Conservation (phyloP, 2,113 vertebrate genomes). For the Lampris megalopsis region DNA sequence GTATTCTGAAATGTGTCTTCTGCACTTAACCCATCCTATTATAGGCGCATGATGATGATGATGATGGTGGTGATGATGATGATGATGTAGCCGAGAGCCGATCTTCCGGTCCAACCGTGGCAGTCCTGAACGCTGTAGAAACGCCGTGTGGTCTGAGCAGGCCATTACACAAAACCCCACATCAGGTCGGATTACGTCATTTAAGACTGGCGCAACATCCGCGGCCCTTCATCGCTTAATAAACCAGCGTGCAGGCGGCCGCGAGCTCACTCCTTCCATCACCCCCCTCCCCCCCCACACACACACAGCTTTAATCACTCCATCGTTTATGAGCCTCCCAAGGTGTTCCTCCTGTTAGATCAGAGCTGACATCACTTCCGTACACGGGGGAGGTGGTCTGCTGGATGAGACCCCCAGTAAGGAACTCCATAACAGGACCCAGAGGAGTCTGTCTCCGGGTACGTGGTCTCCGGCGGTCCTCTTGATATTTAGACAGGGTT, state of each 20-base stretch:
- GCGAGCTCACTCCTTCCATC: background rate
- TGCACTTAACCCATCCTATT: no score
- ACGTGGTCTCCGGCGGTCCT: background rate
- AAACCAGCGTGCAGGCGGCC: conserved; percentile 11
- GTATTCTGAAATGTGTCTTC: no score
- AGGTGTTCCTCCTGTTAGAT: conserved; percentile 3
- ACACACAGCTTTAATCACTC: conserved; percentile 11
- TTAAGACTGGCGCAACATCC: conserved; percentile 13
- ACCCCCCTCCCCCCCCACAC: background rate
- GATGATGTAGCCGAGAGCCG: no score
- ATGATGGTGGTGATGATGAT: no score
- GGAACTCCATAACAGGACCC: background rate
- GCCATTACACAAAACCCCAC: no score
- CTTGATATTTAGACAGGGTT: no score
- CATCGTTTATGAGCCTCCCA: conserved; percentile 5
- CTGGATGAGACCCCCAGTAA: conserved; percentile 7
- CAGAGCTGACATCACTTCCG: conserved; percentile 10
- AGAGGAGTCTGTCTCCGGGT: background rate
- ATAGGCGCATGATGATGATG: no score
- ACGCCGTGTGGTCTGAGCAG: no score
- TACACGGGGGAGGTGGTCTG: background rate
- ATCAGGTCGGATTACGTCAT: no score
- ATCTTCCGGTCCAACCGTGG: no score
- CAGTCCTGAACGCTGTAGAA: no score
- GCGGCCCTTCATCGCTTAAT: background rate